Evolutionary conservation across 2,113 vertebrate species (phyloP).

Genomic region (Eulemur macaco): DNA sequence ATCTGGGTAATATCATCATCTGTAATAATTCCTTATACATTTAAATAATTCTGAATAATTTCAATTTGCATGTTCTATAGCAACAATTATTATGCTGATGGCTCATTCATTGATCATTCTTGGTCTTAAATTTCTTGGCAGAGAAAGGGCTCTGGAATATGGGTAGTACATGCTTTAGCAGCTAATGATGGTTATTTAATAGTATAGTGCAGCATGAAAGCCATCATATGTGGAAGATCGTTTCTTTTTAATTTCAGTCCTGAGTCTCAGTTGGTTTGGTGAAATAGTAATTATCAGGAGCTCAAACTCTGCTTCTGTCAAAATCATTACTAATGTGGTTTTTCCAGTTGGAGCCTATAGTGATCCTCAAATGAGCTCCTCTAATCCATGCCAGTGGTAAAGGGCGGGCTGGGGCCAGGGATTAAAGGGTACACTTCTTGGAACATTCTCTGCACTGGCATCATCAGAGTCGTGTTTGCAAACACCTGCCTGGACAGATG

Average conservation of each 20-base stretch:
- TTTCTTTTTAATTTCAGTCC: slow-evolving; percentile 69
- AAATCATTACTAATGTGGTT: slow-evolving; percentile 48
- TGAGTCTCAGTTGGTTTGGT: slow-evolving; percentile 64
- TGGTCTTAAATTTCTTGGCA: slow-evolving; percentile 65
- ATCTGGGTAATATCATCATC: neutral
- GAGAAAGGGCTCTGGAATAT: slow-evolving; percentile 50
- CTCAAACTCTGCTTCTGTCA: slow-evolving; percentile 53
- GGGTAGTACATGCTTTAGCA: slow-evolving; percentile 65
- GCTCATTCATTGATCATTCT: slow-evolving; percentile 68
- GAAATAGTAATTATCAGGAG: slow-evolving; percentile 61
- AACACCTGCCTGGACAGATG: slow-evolving; percentile 62
- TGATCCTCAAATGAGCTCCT: neutral
- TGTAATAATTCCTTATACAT: slow-evolving; percentile 36
- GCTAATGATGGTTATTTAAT: slow-evolving; percentile 58
- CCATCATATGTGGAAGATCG: slow-evolving; percentile 55
- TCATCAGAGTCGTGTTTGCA: neutral
- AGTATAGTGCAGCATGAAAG: slow-evolving; percentile 58
- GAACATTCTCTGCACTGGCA: neutral
- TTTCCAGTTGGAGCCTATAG: slow-evolving; percentile 17
- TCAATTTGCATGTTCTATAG: slow-evolving; percentile 51
- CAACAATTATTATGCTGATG: slow-evolving; percentile 32
- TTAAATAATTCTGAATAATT: slow-evolving; percentile 58
- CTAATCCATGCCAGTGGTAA: neutral
- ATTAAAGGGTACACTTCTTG: neutral
- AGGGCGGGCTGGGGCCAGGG: neutral